Evolutionary conservation across 2,113 vertebrate genomes (phyloP).

Genomic region (Cnemophilus loriae): DNA sequence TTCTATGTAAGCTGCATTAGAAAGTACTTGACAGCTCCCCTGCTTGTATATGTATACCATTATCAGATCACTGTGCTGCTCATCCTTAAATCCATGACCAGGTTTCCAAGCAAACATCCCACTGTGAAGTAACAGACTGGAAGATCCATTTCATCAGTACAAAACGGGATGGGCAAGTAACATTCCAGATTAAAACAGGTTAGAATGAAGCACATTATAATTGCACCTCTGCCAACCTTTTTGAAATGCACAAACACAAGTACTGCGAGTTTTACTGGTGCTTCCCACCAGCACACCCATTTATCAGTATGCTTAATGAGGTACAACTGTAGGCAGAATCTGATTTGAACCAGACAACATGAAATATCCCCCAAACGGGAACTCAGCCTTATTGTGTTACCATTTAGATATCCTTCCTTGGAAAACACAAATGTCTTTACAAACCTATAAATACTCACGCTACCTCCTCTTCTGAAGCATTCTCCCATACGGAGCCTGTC

Average conservation of each 20-base stretch:
- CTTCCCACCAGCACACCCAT: background rate
- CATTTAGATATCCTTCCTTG: background rate
- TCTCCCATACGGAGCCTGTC: background rate
- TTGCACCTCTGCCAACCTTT: rapidly evolving
- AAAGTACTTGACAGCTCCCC: background rate
- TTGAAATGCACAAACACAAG: background rate
- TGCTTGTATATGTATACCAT: rapidly evolving
- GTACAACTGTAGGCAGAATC: background rate
- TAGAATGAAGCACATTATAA: background rate
- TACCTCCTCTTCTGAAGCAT: background rate
- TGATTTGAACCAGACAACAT: background rate
- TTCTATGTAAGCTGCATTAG: background rate
- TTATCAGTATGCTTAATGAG: background rate
- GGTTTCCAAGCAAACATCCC: background rate
- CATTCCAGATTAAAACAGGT: background rate
- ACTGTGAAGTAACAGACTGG: background rate
- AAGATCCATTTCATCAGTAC: background rate
- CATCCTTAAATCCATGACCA: background rate
- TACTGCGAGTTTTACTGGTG: background rate
- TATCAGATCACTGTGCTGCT: background rate
- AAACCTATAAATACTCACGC: background rate
- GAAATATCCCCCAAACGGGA: background rate
- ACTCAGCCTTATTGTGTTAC: background rate
- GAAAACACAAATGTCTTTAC: background rate
- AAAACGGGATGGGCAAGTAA: background rate